These are phyloP conservation scores for Polydesmus complanatus DNA, from an alignment of 2,888 invertebrate genomes.

Conservation along the genomic window DNA sequence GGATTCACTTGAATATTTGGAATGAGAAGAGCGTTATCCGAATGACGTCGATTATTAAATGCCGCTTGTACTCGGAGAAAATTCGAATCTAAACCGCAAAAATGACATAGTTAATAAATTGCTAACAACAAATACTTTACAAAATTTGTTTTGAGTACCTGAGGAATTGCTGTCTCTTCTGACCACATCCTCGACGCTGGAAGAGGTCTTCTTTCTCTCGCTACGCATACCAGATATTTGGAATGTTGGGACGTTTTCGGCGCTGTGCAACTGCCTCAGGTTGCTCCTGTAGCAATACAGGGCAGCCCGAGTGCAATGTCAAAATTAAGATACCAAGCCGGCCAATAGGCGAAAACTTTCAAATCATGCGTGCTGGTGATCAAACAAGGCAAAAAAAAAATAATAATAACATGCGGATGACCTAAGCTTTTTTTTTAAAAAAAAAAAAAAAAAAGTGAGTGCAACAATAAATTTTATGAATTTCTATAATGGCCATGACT, in stretches of 20 bases:
- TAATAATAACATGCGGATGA: neutral
- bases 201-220: conserved; percentile 62
- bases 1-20: conserved; percentile 70
- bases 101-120: conserved; percentile 17
- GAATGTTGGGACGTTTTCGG: conserved; percentile 77
- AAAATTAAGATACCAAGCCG: conserved; percentile 2
- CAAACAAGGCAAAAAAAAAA: neutral
- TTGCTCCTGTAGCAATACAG: conserved; percentile 16
- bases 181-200: conserved; percentile 82
- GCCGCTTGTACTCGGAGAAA: conserved; percentile 69
- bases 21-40: conserved; percentile 82
- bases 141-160: conserved; percentile 31
- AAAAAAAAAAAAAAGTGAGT: too few relatives aligned
- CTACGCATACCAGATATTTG: conserved; percentile 58
- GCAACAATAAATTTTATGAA: too few relatives aligned
- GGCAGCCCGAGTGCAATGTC: conserved; percentile 6
- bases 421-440: too few relatives aligned
- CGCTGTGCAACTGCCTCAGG: conserved; percentile 65
- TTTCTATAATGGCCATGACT: too few relatives aligned
- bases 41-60: conserved; percentile 72
- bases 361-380: neutral
- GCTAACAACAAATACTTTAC: conserved; percentile 19
- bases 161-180: conserved; percentile 57
- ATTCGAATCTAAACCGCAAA: conserved; percentile 47
- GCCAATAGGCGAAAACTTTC: neutral